phyloP scores from a whole-genome alignment of 2,888 invertebrate species.

The Drosophila leonis region DNA sequence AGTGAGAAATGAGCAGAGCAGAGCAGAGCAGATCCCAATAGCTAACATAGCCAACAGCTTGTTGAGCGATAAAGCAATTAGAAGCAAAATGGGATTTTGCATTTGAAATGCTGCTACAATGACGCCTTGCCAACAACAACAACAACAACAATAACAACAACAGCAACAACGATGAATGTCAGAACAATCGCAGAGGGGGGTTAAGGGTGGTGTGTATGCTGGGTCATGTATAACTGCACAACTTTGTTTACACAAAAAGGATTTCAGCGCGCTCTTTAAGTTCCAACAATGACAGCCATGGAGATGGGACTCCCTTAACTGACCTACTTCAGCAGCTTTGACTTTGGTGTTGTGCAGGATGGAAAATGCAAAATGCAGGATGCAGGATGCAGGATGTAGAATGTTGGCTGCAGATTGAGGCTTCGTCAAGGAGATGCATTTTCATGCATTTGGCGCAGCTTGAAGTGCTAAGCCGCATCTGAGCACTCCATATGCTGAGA shows the following conservation, averaged over 20 bases:
- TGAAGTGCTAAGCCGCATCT: conserved; percentile 73
- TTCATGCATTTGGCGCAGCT: conserved; percentile 73
- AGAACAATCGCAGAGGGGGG: conserved; percentile 22
- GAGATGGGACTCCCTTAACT: conserved; percentile 61
- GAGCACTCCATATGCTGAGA: conserved; percentile 39
- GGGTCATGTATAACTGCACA: conserved; percentile 44
- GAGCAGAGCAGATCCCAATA: conserved; percentile 35
- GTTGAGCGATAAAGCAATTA: conserved; percentile 83
- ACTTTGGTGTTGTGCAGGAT: conserved; percentile 52
- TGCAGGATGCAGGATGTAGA: conserved; percentile 30
- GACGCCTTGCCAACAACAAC: conserved; percentile 38
- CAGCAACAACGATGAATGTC: conserved; percentile 25
- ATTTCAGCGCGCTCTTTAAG: conserved; percentile 76
- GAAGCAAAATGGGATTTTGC: conserved; percentile 81
- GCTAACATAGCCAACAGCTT: conserved; percentile 72
- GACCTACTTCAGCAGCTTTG: conserved; percentile 69
- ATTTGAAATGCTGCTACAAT: conserved; percentile 77
- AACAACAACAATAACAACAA: conserved; percentile 25
- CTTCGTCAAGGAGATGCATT: conserved; percentile 77
- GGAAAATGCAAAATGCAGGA: conserved; percentile 29
- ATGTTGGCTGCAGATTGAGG: conserved; percentile 48
- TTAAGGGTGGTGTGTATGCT: not conserved
- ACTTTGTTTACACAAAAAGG: conserved; percentile 76
- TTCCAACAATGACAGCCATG: conserved; percentile 51
- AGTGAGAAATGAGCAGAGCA: conserved; percentile 73